A percentile compares a stretch with the other conserved stretches of the same genome.
Evolutionary conservation across 2,888 invertebrate genomes (phyloP).

Genomic region (Noctua comes): DNA sequence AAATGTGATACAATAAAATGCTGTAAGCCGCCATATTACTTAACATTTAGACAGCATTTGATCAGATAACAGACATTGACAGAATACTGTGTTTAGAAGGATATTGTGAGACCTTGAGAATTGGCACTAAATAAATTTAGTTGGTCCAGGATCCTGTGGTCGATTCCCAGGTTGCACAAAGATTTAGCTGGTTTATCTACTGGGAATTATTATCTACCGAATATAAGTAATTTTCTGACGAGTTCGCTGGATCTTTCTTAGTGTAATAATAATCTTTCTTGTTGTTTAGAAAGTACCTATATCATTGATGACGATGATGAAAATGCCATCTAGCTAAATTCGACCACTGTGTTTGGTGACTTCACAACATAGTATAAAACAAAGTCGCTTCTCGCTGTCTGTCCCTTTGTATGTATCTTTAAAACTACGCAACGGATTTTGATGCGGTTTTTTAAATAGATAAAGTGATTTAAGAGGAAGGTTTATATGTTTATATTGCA

Average conservation of each 20-base stretch:
- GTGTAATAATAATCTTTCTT: background rate
- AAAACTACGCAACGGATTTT: too few species aligned
- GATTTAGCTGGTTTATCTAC: background rate
- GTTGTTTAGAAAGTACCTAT: background rate
- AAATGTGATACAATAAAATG: slow-evolving; percentile 56
- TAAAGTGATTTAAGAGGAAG: too few species aligned
- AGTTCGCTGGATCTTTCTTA: background rate
- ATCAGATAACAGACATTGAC: slow-evolving; percentile 56
- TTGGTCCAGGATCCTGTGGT: background rate
- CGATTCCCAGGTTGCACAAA: background rate
- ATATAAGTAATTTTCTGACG: background rate
- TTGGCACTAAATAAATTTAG: background rate
- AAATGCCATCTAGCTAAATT: background rate
- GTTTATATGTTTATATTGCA: too few species aligned
- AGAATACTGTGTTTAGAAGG: slow-evolving; percentile 37
- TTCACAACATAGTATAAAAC: too few species aligned
- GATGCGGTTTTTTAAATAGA: too few species aligned
- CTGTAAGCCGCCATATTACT: slow-evolving; percentile 41
- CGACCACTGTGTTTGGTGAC: background rate
- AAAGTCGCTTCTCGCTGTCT: too few species aligned
- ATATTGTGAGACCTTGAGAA: slow-evolving; percentile 28
- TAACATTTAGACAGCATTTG: slow-evolving; percentile 62
- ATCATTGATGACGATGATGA: background rate
- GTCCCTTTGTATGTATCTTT: too few species aligned
- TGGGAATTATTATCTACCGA: background rate